Percentiles rank a stretch among this genome's conserved stretches.
phyloP scores from a whole-genome alignment of 2,113 vertebrate species.

The Tupaia chinensis region DNA sequence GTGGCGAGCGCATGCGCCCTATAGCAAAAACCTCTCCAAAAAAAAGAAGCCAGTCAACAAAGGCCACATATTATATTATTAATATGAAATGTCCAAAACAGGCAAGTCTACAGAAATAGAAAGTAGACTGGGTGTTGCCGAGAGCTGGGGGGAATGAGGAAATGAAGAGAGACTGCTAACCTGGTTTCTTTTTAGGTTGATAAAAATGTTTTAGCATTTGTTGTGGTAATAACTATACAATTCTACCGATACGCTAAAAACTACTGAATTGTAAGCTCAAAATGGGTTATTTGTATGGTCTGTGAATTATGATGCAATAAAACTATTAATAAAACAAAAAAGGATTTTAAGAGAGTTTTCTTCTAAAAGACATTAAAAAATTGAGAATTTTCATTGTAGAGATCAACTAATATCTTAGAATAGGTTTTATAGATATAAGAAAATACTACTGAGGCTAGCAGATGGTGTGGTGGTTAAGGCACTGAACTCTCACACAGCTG shows the following conservation, averaged over 20 bases:
- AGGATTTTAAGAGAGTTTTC: not conserved
- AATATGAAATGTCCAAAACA: no score
- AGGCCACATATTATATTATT: no score
- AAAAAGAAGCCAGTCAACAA: not conserved
- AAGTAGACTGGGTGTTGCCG: not conserved
- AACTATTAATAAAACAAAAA: not conserved
- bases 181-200: not conserved
- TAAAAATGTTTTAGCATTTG: not conserved
- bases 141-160: not conserved
- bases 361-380: not conserved
- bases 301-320: not conserved
- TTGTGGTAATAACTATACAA: not conserved
- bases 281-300: not conserved
- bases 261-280: not conserved
- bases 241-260: not conserved
- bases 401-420: not conserved
- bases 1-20: no score
- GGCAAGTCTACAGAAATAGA: not conserved
- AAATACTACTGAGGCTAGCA: not conserved
- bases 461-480: no score
- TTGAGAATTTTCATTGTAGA: not conserved
- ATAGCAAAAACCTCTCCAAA: no score
- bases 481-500: no score
- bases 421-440: not conserved
- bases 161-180: not conserved